A percentile compares a stretch with the other conserved stretches of the same genome.
Evolutionary conservation across 2,113 vertebrate genomes (phyloP).

Genomic region (Galeopterus variegatus): DNA sequence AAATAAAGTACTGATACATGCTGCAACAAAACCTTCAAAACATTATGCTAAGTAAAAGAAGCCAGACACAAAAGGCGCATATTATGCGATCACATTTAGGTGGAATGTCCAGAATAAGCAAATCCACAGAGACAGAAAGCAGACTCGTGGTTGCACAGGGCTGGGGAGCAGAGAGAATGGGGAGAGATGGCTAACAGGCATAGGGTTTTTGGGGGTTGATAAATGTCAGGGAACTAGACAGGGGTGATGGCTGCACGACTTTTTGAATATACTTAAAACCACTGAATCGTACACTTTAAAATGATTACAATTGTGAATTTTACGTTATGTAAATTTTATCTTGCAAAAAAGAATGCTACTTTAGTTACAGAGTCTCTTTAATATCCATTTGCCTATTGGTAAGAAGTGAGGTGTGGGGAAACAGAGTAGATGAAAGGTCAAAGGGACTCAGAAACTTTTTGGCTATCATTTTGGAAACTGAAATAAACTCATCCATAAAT

Average conservation of each 20-base stretch:
- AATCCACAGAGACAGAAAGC: not conserved
- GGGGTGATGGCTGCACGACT: not conserved
- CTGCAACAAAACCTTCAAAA: not conserved
- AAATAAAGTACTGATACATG: not conserved
- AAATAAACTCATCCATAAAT: not conserved
- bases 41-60: not conserved
- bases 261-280: not conserved
- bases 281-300: not conserved
- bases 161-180: not conserved
- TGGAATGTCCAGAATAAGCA: not conserved
- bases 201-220: not conserved
- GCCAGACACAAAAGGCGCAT: not conserved
- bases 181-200: not conserved
- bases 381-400: not conserved
- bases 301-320: not conserved
- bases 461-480: not conserved
- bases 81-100: not conserved
- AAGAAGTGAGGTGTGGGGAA: not conserved
- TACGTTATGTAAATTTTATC: not conserved
- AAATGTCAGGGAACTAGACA: not conserved
- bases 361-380: not conserved
- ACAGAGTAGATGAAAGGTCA: not conserved
- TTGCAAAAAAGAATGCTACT: not conserved
- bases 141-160: not conserved
- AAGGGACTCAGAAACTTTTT: not conserved